A percentile compares a stretch with the other conserved stretches of the same genome.
These are phyloP conservation scores for Xestia ashworthii DNA, from an alignment of 2,888 invertebrate species.

Conservation along the genomic window DNA sequence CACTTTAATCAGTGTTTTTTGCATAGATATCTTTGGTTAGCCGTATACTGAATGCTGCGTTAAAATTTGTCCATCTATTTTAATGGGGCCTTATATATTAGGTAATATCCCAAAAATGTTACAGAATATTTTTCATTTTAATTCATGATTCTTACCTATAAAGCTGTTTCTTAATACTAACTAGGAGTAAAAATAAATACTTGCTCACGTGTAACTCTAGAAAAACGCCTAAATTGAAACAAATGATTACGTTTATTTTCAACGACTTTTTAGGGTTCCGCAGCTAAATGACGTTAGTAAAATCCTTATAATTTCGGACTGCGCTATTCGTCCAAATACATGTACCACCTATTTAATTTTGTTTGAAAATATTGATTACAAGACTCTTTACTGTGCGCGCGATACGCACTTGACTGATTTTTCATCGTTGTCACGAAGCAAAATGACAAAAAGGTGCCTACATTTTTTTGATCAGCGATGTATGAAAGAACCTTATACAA, in stretches of 20 bases:
- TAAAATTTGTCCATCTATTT: no score
- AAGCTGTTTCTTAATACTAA: neutral
- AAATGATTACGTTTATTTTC: neutral
- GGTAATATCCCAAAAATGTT: neutral
- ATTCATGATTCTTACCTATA: neutral
- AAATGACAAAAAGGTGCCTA: neutral
- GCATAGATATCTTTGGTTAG: no score
- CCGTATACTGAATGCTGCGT: no score
- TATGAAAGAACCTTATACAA: conserved; percentile 35
- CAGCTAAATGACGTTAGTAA: neutral
- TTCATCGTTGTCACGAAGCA: neutral
- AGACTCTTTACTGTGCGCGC: no score
- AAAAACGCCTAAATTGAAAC: neutral
- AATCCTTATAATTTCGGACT: neutral
- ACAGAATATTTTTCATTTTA: neutral
- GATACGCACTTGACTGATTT: neutral
- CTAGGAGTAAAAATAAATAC: neutral
- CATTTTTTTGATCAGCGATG: conserved; percentile 14
- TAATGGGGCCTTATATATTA: neutral
- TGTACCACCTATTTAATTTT: neutral
- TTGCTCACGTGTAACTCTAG: neutral
- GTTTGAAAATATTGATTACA: neutral
- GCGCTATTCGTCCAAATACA: neutral
- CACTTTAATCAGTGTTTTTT: no score
- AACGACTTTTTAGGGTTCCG: neutral